These are phyloP conservation scores for Carcinoscorpius rotundicauda DNA, from an alignment of 1,140 invertebrate genomes.

Conservation along the genomic window DNA sequence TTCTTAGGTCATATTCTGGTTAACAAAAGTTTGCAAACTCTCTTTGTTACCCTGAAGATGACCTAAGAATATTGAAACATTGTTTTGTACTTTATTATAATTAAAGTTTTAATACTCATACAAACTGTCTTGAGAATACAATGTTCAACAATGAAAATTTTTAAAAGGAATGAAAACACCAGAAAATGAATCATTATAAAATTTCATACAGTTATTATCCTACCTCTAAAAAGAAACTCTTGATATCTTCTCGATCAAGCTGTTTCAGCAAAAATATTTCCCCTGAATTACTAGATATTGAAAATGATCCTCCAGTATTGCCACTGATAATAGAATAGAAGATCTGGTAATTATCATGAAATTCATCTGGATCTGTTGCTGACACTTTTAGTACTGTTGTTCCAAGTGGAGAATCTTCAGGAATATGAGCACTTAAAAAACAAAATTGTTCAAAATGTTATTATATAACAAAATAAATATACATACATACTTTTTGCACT, in stretches of 20 bases:
- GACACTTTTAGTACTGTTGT: slow-evolving; percentile 88
- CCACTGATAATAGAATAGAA: slow-evolving; percentile 83
- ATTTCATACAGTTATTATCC: not conserved
- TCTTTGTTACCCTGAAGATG: too few species aligned
- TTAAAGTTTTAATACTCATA: too few species aligned
- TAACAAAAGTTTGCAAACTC: too few species aligned
- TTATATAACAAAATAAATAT: slow-evolving; percentile 15
- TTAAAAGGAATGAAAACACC: not conserved
- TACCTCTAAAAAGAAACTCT: slow-evolving; percentile 55
- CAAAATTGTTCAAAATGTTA: slow-evolving; percentile 17
- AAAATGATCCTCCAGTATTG: slow-evolving; percentile 73
- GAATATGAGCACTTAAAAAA: slow-evolving; percentile 48
- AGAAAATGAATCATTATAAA: too few species aligned
- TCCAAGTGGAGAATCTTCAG: slow-evolving; percentile 70
- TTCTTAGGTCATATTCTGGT: too few species aligned
- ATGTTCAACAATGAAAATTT: too few species aligned
- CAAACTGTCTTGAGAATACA: too few species aligned
- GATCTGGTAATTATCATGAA: slow-evolving; percentile 37
- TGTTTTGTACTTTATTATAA: too few species aligned
- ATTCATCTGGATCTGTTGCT: slow-evolving; percentile 75
- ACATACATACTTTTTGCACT: not conserved
- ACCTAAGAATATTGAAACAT: too few species aligned
- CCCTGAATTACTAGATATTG: slow-evolving; percentile 61
- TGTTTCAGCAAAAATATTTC: slow-evolving; percentile 57
- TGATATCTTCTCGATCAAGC: slow-evolving; percentile 73